These are phyloP conservation scores for Pseudomyrmex pallidus DNA, from an alignment of 1,140 invertebrate species.

Conservation along the genomic window DNA sequence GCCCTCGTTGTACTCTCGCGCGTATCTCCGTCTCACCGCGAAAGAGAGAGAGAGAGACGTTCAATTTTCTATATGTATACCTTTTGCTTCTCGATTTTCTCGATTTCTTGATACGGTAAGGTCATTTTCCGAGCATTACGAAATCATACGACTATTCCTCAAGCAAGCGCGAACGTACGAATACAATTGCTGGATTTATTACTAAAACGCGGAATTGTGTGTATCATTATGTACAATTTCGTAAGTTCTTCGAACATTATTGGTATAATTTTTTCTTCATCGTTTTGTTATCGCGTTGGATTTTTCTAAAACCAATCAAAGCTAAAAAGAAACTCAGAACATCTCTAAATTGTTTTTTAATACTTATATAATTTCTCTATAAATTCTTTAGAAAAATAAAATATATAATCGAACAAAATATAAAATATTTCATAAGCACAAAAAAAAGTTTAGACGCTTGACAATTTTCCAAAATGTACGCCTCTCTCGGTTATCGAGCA, in stretches of 20 bases:
- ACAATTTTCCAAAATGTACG: neutral
- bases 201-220: neutral
- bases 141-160: neutral
- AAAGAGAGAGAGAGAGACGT: no score
- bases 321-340: no score
- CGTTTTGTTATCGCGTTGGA: neutral
- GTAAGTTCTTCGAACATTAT: neutral
- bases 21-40: conserved; percentile 10
- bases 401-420: neutral
- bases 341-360: no score
- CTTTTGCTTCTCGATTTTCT: conserved; percentile 8
- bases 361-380: neutral
- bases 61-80: neutral
- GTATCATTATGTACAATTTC: neutral
- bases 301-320: neutral
- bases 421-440: no score
- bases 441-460: neutral
- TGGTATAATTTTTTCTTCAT: neutral
- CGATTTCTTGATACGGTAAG: conserved; percentile 3
- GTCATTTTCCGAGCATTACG: conserved; percentile 11
- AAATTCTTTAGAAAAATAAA: neutral
- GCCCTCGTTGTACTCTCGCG: conserved; percentile 27
- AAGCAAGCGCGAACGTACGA: no score
- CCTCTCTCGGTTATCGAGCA: neutral
- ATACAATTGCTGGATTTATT: conserved; percentile 8